Percentiles rank a stretch among this genome's conserved stretches.
phyloP scores from a whole-genome alignment of 2,797 vertebrate species.

The Chloroceryle amazona region DNA sequence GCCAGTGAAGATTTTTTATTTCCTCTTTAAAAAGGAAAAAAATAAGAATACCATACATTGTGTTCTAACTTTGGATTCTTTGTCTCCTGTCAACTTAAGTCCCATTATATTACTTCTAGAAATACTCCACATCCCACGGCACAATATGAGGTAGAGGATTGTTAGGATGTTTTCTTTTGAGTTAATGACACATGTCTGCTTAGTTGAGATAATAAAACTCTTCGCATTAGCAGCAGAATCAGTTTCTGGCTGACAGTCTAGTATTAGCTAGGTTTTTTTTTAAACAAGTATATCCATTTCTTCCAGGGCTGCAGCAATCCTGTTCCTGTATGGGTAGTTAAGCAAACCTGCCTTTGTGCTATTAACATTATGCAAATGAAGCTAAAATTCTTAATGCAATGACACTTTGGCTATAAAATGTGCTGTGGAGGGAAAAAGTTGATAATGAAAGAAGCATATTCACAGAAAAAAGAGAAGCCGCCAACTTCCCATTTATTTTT shows the following conservation, averaged over 20 bases:
- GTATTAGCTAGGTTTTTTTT: background rate
- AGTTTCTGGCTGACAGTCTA: constrained; percentile 50
- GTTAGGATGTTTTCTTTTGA: constrained; percentile 21
- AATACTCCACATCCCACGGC: background rate
- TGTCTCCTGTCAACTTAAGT: background rate
- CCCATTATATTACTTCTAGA: background rate
- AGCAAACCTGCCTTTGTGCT: constrained; percentile 51
- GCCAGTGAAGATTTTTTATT: background rate
- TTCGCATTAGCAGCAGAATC: constrained; percentile 52
- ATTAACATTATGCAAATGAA: constrained; percentile 57
- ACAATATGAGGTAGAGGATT: background rate
- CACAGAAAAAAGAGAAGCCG: constrained; percentile 1
- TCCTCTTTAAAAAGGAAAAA: background rate
- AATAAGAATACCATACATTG: background rate
- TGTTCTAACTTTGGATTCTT: background rate
- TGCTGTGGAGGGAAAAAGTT: constrained; percentile 37
- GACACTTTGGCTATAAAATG: constrained; percentile 38
- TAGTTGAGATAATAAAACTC: constrained; percentile 65
- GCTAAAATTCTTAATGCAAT: constrained; percentile 51
- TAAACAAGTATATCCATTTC: constrained; percentile 36
- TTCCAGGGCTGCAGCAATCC: constrained; percentile 30
- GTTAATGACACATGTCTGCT: constrained; percentile 58
- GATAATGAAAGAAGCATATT: constrained; percentile 40
- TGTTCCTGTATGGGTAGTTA: constrained; percentile 64
- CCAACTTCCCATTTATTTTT: constrained; percentile 50